These are phyloP conservation scores for Parnassius glacialis DNA, from an alignment of 2,888 invertebrate species.

Conservation along the genomic window DNA sequence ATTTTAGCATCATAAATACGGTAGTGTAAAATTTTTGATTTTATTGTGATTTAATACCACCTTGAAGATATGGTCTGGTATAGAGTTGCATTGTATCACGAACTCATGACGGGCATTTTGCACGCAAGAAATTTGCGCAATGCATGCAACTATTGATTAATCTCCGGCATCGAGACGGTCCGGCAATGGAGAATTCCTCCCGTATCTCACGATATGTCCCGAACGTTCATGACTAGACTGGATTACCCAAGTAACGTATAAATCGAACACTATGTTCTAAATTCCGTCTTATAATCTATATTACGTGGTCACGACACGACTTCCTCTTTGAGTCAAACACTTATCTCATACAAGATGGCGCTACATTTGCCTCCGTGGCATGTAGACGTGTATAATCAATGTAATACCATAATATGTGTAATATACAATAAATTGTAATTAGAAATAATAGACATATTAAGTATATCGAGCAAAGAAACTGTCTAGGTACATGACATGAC, in stretches of 20 bases:
- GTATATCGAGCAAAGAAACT: too few relatives aligned
- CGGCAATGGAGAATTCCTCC: conserved; percentile 58
- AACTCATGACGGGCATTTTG: conserved; percentile 41
- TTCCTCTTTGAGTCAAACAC: conserved; percentile 23
- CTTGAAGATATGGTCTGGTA: conserved; percentile 36
- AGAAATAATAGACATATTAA: too few relatives aligned
- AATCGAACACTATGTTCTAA: conserved; percentile 2
- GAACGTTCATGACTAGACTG: conserved; percentile 58
- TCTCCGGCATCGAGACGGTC: conserved; percentile 7
- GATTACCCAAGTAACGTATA: conserved; percentile 34
- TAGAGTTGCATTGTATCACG: conserved; percentile 55
- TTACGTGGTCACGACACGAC: conserved; percentile 25
- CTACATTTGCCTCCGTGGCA: conserved; percentile 7
- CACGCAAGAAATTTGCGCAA: conserved; percentile 71
- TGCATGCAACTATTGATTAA: conserved; percentile 34
- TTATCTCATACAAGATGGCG: conserved; percentile 26
- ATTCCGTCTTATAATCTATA: background rate
- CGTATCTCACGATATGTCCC: conserved; percentile 56
- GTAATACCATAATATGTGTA: background rate
- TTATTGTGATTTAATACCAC: background rate
- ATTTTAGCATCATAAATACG: too few relatives aligned
- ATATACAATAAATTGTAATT: background rate
- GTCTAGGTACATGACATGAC: too few relatives aligned
- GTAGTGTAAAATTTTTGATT: too few relatives aligned
- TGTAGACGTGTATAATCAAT: conserved; percentile 5